These are phyloP conservation scores for Macropodus opercularis DNA, from an alignment of 2,797 vertebrate species.

Conservation along the genomic window DNA sequence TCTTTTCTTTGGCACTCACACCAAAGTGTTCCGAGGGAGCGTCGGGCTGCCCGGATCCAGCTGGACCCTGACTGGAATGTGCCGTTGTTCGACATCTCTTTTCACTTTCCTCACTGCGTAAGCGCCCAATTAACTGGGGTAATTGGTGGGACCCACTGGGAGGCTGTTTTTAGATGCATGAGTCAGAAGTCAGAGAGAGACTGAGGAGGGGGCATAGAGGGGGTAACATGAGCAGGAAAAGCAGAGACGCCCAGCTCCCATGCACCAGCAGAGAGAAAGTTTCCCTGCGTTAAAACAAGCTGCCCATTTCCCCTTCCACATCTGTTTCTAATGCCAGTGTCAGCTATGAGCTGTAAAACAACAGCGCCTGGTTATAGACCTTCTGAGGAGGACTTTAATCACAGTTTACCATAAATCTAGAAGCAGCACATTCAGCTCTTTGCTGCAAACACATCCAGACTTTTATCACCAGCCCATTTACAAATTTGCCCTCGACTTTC, in stretches of 20 bases:
- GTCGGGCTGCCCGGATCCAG: conserved; percentile 47
- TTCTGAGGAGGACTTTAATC: conserved; percentile 36
- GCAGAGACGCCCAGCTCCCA: conserved; percentile 43
- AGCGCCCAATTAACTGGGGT: conserved; percentile 62
- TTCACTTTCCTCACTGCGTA: conserved; percentile 55
- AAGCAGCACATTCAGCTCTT: conserved; percentile 50
- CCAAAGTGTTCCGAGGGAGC: conserved; percentile 51
- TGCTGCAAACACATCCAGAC: conserved; percentile 31
- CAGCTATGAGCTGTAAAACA: conserved; percentile 75
- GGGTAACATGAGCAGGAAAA: conserved; percentile 18
- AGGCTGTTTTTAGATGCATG: conserved; percentile 56
- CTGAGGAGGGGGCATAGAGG: conserved; percentile 4
- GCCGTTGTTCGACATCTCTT: conserved; percentile 29
- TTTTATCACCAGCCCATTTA: conserved; percentile 29
- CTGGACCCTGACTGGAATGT: conserved; percentile 59
- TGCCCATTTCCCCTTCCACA: conserved; percentile 69
- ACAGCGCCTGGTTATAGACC: conserved; percentile 52
- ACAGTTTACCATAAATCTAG: conserved; percentile 30
- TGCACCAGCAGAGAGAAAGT: conserved; percentile 37
- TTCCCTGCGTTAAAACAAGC: conserved; percentile 50
- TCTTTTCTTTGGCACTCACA: conserved; percentile 56
- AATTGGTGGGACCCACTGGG: conserved; percentile 60
- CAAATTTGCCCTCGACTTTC: conserved; percentile 11
- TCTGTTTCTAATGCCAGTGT: conserved; percentile 76
- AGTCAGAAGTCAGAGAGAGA: conserved; percentile 36